Percentiles rank a stretch among this genome's conserved stretches.
phyloP scores from a whole-genome alignment of 2,888 invertebrate species.

The Plagodis pulveraria region DNA sequence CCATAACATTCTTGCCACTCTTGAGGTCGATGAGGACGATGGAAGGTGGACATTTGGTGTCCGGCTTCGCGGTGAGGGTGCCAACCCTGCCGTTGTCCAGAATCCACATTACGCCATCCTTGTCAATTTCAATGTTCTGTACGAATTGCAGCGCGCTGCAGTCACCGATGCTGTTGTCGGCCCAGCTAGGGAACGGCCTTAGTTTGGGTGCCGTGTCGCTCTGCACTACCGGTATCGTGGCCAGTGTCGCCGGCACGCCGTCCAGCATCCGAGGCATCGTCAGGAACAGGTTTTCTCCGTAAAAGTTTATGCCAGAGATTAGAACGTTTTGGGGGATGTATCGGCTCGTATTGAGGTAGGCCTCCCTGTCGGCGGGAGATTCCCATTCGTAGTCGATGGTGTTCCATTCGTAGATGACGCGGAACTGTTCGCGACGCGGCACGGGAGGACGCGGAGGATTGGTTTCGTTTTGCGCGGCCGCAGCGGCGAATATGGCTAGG shows the following conservation, averaged over 20 bases:
- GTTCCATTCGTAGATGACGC: conserved; percentile 90
- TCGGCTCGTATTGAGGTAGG: conserved; percentile 81
- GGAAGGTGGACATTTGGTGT: conserved; percentile 87
- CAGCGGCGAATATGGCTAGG: conserved; percentile 64
- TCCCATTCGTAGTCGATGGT: conserved; percentile 89
- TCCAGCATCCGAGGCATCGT: conserved; percentile 88
- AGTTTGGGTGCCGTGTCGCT: conserved; percentile 84
- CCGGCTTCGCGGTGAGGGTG: conserved; percentile 83
- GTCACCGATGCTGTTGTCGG: conserved; percentile 87
- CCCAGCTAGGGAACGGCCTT: conserved; percentile 90
- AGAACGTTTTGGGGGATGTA: conserved; percentile 89
- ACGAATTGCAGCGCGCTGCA: conserved; percentile 90
- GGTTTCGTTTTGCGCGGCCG: conserved; percentile 70
- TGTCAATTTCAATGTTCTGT: conserved; percentile 90
- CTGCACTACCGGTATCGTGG: conserved; percentile 80
- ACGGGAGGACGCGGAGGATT: conserved; percentile 57
- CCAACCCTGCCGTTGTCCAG: conserved; percentile 88
- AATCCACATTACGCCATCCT: conserved; percentile 88
- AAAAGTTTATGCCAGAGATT: conserved; percentile 88
- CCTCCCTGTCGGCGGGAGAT: conserved; percentile 79
- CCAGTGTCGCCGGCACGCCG: conserved; percentile 89
- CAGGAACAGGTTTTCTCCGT: conserved; percentile 87
- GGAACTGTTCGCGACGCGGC: conserved; percentile 84
- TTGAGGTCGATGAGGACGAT: conserved; percentile 88
- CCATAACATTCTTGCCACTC: conserved; percentile 80